phyloP scores from a whole-genome alignment of 1,140 invertebrate species.

The Propsilocerus akamusi region DNA sequence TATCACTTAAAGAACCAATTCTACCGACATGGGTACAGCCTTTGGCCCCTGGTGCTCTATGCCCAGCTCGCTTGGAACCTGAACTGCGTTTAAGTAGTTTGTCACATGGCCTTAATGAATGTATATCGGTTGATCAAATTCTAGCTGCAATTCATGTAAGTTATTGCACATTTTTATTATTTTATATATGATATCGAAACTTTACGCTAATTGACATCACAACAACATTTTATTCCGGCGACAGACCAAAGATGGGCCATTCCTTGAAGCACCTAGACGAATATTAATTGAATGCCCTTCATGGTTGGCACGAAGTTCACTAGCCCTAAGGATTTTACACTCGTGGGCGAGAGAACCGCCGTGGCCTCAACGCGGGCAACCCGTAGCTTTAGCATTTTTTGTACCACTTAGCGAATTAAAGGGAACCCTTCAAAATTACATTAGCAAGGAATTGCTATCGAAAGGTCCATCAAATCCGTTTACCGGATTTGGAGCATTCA shows the following conservation, averaged over 20 bases:
- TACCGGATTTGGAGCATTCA: constrained; percentile 8
- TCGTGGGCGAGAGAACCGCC: constrained; percentile 29
- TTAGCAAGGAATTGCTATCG: constrained; percentile 27
- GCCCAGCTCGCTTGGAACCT: constrained; percentile 27
- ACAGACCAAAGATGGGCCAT: constrained; percentile 25
- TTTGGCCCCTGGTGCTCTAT: constrained; percentile 24
- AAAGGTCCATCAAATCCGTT: constrained; percentile 9
- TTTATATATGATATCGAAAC: background rate
- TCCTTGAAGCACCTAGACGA: constrained; percentile 26
- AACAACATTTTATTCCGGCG: constrained; percentile 6
- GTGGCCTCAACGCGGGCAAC: constrained; percentile 20
- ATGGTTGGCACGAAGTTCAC: constrained; percentile 30
- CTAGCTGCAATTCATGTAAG: constrained; percentile 26
- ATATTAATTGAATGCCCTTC: constrained; percentile 30
- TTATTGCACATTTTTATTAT: constrained; percentile 4
- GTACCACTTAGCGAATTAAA: constrained; percentile 31
- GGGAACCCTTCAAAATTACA: constrained; percentile 12
- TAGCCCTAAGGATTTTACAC: constrained; percentile 29
- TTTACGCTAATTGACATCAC: background rate
- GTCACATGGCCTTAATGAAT: constrained; percentile 21
- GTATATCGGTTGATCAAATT: constrained; percentile 26
- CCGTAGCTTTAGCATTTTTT: constrained; percentile 26
- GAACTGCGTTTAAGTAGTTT: constrained; percentile 25
- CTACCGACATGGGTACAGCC: constrained; percentile 25
- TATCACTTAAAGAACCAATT: constrained; percentile 24